Evolutionary conservation across 2,113 vertebrate genomes (phyloP).

Genomic region (Zosterops pallidus): DNA sequence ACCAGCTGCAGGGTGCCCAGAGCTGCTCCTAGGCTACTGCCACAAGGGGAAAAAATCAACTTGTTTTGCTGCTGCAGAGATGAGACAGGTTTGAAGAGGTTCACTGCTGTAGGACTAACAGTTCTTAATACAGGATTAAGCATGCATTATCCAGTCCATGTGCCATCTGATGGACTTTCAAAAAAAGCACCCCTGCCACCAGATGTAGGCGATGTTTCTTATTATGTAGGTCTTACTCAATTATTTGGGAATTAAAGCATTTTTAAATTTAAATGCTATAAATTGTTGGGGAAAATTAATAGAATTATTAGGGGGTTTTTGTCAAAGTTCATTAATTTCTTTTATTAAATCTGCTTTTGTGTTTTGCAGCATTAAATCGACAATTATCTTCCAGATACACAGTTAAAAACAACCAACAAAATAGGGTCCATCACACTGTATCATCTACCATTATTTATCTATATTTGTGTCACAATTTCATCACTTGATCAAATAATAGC

Average conservation of each 20-base stretch:
- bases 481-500: slow-evolving; percentile 80
- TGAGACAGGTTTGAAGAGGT: background rate
- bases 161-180: background rate
- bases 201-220: background rate
- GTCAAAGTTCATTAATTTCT: background rate
- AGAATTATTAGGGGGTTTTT: background rate
- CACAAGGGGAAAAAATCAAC: background rate
- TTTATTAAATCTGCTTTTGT: background rate
- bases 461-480: slow-evolving; percentile 71
- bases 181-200: background rate
- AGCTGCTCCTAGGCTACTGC: slow-evolving; percentile 8
- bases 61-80: background rate
- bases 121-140: background rate
- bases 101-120: background rate
- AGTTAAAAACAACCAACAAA: slow-evolving; percentile 28
- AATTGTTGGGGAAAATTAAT: slow-evolving; percentile 22
- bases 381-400: slow-evolving; percentile 19
- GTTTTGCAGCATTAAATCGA: slow-evolving; percentile 1
- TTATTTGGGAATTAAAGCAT: background rate
- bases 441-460: slow-evolving; percentile 65
- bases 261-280: background rate
- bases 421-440: slow-evolving; percentile 9
- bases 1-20: background rate
- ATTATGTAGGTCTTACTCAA: background rate
- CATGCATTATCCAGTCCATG: background rate